Evolutionary conservation across 2,113 vertebrate genomes (phyloP), one percentile per base, ranked within the genome.

Genomic region (Aramus guarauna): DNA sequence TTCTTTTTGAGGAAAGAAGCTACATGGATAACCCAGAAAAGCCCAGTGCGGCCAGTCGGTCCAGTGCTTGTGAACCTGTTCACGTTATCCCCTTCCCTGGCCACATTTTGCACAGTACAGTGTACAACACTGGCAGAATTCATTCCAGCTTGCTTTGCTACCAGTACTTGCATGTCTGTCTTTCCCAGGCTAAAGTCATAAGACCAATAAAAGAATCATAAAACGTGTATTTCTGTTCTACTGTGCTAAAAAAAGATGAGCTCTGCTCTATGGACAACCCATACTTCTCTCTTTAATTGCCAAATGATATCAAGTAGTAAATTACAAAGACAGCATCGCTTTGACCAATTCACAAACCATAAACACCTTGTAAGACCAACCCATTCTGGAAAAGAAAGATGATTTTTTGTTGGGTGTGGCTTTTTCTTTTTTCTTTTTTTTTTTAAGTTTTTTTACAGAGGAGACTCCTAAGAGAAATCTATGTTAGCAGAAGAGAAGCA

Each of bases 31-130:
- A 52, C 7, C 23, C 32, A 82, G 9, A n/a, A 20, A 24, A 64
- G 16, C 30, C 53, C 78, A 55, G 78, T 0, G 0, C 2, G 23
- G 37, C 37, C 36, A 37, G 23, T 1, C 9, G 16, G 3, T 21
- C 48, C 88, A 34, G 22, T 19, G 32, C 19, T 91, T 9, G 11
- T 3, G 8, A 69, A 48, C 9, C 2, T 24, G 26, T n/a, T 45
- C 3, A 29, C 9, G 69, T 27, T 18, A 56, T 17, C 30, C 26
- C 56, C 23, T 59, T 39, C 68, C 34, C 53, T n/a, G 48, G 47
- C 12, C 50, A 27, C 4, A 0, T 29, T 52, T 37, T 74, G 13
- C 50, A 41, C 50, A 41, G 26, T 13, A 21, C 2, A 92, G 59
- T 16, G 6, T 45, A 23, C n/a, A 37, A 43, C 23, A 27, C 20